A percentile compares a stretch with the other conserved stretches of the same genome.
Evolutionary conservation across 2,888 invertebrate species (phyloP).

Genomic region (Pseudoips prasinana): DNA sequence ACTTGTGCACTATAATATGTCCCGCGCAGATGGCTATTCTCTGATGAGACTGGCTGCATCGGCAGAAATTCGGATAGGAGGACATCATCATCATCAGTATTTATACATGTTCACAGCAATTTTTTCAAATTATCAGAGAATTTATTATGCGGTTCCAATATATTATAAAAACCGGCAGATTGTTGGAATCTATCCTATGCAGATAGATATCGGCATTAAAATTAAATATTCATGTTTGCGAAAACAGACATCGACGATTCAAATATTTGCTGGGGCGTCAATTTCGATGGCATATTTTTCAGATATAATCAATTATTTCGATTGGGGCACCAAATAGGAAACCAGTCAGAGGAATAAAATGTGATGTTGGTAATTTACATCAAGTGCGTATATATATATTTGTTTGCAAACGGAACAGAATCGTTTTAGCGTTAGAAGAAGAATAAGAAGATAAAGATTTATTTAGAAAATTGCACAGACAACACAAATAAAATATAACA

Average conservation of each 20-base stretch:
- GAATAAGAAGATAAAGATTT: no score
- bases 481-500: no score
- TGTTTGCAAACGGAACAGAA: no score
- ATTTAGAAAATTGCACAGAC: no score
- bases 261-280: constrained; percentile 17
- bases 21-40: no score
- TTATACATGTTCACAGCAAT: constrained; percentile 40
- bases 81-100: no score
- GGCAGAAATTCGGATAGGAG: no score
- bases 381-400: no score
- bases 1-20: no score
- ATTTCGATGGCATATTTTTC: constrained; percentile 11
- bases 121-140: constrained; percentile 36
- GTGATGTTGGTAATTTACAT: background rate
- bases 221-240: constrained; percentile 28
- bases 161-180: constrained; percentile 15
- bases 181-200: constrained; percentile 24
- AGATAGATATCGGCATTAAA: constrained; percentile 23
- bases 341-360: background rate
- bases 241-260: constrained; percentile 18
- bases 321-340: constrained; percentile 5
- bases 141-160: constrained; percentile 20
- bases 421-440: no score
- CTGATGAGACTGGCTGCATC: no score
- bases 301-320: constrained; percentile 11